Percentiles rank a stretch among this genome's conserved stretches.
Conservation (phyloP, 2,113 vertebrate genomes). For the Triplophysa siluroides region DNA sequence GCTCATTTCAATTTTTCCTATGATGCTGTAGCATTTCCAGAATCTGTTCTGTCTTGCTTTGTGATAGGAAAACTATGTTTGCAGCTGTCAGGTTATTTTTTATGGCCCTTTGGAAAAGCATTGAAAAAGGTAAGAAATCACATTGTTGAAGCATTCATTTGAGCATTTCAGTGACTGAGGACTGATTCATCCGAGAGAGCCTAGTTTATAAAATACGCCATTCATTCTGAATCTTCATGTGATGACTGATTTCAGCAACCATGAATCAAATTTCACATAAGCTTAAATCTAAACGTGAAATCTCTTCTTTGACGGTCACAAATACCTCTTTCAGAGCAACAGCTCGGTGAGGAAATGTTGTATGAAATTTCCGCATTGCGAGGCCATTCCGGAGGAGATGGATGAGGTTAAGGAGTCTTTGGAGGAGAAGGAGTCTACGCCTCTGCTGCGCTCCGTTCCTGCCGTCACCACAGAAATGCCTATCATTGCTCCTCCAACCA, state of each 20-base stretch:
- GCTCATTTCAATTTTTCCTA: background rate
- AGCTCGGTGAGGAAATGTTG: slow-evolving; percentile 41
- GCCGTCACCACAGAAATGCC: slow-evolving; percentile 51
- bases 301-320: background rate
- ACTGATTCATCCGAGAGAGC: background rate
- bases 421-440: slow-evolving; percentile 53
- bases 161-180: too few relatives aligned
- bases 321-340: slow-evolving; percentile 53
- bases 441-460: slow-evolving; percentile 62
- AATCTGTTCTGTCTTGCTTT: background rate
- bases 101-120: slow-evolving; percentile 85
- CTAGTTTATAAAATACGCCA: background rate
- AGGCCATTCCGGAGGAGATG: slow-evolving; percentile 56
- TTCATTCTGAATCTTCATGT: background rate
- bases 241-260: background rate
- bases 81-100: slow-evolving; percentile 74
- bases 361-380: slow-evolving; percentile 53
- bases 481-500: background rate
- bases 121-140: slow-evolving; percentile 70
- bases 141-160: background rate
- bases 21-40: background rate
- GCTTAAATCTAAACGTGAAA: background rate
- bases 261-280: background rate
- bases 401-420: slow-evolving; percentile 49
- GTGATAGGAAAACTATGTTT: slow-evolving; percentile 74